Evolutionary conservation across 2,888 invertebrate species (phyloP), one percentile per base, ranked within the genome.

Genomic region (Biston stratarius): DNA sequence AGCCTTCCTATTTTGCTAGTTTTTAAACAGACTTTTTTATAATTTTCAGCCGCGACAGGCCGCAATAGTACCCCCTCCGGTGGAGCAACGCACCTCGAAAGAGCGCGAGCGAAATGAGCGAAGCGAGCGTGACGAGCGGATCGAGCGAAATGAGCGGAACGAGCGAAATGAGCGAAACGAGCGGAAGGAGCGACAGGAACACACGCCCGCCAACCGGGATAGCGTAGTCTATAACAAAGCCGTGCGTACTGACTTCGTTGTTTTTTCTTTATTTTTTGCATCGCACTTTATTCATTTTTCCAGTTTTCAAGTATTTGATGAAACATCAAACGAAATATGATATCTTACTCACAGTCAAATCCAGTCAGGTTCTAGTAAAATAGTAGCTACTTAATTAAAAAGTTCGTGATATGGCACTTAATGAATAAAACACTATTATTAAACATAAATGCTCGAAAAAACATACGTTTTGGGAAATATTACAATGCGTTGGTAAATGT

Each of bases 51-150:
- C 86, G 53, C 87, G 91, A 70, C 91, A 89, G 72, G 81, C 88
- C 65, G 82, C 89, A 45, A 89, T 79, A 71, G 89, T 86, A 69
- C 84, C 85, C 63, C 85, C 88, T 76, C 83, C 85, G 45, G 88
- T 90, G 8, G 94, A 94, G 61, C 89, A 89, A 72, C 87, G 94
- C 33, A 85, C 80, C 71, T 83, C 86, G 59, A 91, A 94, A 76
- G 94, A 94, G 70, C 85, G 91, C 38, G 38, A 38, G 38, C 67
- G 82, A 79, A 14, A 59, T n/a, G 69, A 77, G 45, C 69, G 70
- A 51, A 64, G 71, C 51, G 83, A 81, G 40, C 61, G 78, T 53
- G 80, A 80, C 33, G 77, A 78, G 61, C 55, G 92, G 67, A 89
- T 90, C 65, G 94, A 94, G 69, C 85, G 91, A 76, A 69, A 73